Conservation (phyloP, 2,797 vertebrate genomes). For the Micromesistius poutassou region DNA sequence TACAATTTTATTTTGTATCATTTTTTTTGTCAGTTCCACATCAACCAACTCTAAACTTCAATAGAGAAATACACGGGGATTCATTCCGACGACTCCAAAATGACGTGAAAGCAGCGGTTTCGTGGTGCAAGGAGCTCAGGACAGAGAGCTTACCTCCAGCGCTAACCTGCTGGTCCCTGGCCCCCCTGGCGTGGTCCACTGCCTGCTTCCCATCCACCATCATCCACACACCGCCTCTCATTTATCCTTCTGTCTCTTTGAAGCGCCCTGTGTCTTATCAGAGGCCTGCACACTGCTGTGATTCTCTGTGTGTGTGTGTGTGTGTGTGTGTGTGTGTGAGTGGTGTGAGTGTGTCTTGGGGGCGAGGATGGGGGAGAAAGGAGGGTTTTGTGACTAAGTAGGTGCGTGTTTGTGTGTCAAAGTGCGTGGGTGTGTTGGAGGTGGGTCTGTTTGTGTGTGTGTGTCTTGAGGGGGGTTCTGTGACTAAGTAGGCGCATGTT, state of each 20-base stretch:
- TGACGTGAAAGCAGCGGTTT: background rate
- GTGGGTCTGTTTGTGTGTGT: conserved; percentile 14
- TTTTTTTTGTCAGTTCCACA: no score
- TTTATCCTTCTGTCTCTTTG: conserved; percentile 6
- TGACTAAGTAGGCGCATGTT: background rate
- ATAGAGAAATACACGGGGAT: background rate
- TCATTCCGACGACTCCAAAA: background rate
- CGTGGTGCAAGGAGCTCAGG: background rate
- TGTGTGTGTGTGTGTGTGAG: conserved; percentile 8
- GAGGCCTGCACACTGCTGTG: background rate
- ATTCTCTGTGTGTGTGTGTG: background rate
- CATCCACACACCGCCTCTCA: conserved; percentile 1
- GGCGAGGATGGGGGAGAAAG: no score
- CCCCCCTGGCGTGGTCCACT: background rate
- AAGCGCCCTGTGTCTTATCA: conserved; percentile 23
- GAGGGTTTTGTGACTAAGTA: background rate
- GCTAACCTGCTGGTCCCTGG: background rate
- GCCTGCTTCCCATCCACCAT: conserved; percentile 3
- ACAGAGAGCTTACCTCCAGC: background rate
- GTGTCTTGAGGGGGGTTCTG: conserved; percentile 4
- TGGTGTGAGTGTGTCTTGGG: conserved; percentile 3
- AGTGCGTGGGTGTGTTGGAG: conserved; percentile 2
- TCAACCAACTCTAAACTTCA: background rate
- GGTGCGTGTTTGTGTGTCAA: conserved; percentile 1
- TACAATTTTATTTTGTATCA: no score